A percentile compares a stretch with the other conserved stretches of the same genome.
Evolutionary conservation across 92 coral and sea anemone genomes (phyloP).

Genomic region (Diadumene lineata): DNA sequence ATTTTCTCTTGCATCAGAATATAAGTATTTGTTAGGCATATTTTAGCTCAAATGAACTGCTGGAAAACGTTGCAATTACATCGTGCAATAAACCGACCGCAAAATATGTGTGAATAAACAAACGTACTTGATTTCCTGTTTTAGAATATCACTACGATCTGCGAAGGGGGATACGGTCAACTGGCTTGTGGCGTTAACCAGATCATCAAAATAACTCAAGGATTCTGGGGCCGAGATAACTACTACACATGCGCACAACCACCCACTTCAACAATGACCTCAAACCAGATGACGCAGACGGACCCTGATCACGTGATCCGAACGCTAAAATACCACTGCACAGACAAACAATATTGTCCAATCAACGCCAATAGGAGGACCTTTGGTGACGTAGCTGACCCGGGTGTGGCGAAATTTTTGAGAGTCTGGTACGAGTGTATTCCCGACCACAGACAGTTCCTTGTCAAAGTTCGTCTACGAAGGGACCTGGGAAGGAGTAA

Average conservation of each 20-base stretch:
- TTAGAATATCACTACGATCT: constrained; percentile 67
- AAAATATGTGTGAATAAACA: no score
- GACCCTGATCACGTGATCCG: constrained; percentile 64
- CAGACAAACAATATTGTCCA: constrained; percentile 61
- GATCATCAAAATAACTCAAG: constrained; percentile 76
- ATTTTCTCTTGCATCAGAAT: no score
- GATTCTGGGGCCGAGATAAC: constrained; percentile 87
- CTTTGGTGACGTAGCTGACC: constrained; percentile 55
- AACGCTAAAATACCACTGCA: constrained; percentile 62
- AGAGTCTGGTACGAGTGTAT: constrained; percentile 91
- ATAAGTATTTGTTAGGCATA: no score
- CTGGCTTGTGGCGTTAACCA: constrained; percentile 63
- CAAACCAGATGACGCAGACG: constrained; percentile 51
- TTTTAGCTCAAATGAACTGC: no score
- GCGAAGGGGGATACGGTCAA: constrained; percentile 69
- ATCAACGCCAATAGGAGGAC: constrained; percentile 50
- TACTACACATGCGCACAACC: constrained; percentile 72
- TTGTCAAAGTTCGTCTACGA: constrained; percentile 38
- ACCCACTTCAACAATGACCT: constrained; percentile 51
- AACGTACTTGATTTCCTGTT: no score
- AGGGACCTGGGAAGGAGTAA: constrained; percentile 30
- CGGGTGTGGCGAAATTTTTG: constrained; percentile 66
- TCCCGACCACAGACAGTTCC: constrained; percentile 58
- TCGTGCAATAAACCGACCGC: no score
- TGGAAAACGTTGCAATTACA: no score